Conservation (phyloP, 2,113 vertebrate genomes). For the Anarrhichthys ocellatus region DNA sequence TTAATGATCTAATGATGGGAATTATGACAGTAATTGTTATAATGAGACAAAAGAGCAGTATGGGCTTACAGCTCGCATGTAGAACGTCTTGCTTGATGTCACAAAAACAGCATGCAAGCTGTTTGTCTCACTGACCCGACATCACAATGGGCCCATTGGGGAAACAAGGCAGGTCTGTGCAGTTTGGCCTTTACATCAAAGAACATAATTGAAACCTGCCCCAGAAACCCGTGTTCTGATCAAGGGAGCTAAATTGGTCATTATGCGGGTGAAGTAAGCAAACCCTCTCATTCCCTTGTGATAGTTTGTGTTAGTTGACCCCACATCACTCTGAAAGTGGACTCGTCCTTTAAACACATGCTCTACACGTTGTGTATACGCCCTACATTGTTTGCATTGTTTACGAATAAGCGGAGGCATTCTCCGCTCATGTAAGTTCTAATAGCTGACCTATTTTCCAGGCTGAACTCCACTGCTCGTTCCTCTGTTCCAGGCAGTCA, state of each 20-base stretch:
- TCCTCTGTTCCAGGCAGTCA: conserved; percentile 31
- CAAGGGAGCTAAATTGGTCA: conserved; percentile 64
- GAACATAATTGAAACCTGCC: conserved; percentile 45
- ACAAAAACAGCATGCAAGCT: conserved; percentile 68
- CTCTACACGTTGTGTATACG: not conserved
- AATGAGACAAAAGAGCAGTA: conserved; percentile 55
- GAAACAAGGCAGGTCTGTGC: conserved; percentile 73
- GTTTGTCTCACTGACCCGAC: conserved; percentile 66
- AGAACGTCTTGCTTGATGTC: conserved; percentile 55
- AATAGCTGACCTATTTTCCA: conserved; percentile 76
- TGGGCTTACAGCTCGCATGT: conserved; percentile 30
- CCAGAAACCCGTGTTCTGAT: conserved; percentile 67
- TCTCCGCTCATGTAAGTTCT: conserved; percentile 60
- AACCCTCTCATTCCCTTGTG: conserved; percentile 49
- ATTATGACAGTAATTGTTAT: conserved; percentile 65
- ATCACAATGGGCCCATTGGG: conserved; percentile 70
- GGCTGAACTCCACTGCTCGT: conserved; percentile 21
- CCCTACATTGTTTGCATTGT: not conserved
- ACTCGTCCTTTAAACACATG: conserved; percentile 35
- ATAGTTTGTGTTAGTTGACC: conserved; percentile 52
- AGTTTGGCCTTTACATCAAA: conserved; percentile 68
- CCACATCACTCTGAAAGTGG: conserved; percentile 27
- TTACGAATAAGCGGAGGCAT: conserved; percentile 42
- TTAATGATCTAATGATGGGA: conserved; percentile 55
- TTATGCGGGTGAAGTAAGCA: conserved; percentile 68